Evolutionary conservation across 30 jellyfish, hydroid and myxozoan genomes (phyloP), one percentile per base, ranked within the genome.

Genomic region (Phacellophora camtschatica): DNA sequence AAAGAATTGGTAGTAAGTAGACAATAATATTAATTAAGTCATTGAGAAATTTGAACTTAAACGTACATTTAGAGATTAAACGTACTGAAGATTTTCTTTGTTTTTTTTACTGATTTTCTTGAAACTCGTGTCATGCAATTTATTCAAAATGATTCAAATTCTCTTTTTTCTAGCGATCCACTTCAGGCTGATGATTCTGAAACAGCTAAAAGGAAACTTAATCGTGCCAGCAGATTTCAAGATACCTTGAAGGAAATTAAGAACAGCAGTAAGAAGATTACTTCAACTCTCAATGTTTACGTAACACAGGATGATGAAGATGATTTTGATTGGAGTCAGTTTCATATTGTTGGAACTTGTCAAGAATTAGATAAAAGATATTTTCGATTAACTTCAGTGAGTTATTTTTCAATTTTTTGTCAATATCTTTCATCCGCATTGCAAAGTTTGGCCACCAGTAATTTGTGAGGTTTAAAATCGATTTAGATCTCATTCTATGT

Each of bases 371-470:
- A 71, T 16, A 93, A 93, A 49, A 56, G 84, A 43, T 93, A 93
- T 62, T 77, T 93, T 53, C 72, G 99, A 31, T 63, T 93, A 45
- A 93, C 99, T 27, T 85, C 99, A 16, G 99, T 93, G 59, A 57
- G 96, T 56, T n/a, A n/a, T n/a, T n/a, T n/a, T n/a, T n/a, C n/a
- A n/a, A n/a, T n/a, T n/a, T n/a, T n/a, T n/a, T n/a, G n/a, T n/a
- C n/a, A n/a, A n/a, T n/a, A n/a, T n/a, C n/a, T n/a, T n/a, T n/a
- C n/a, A n/a, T n/a, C n/a, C n/a, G n/a, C n/a, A n/a, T n/a, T n/a
- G n/a, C n/a, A n/a, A n/a, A n/a, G n/a, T n/a, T n/a, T n/a, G n/a
- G n/a, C n/a, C n/a, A n/a, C n/a, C n/a, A n/a, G n/a, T n/a, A n/a
- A n/a, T n/a, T n/a, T n/a, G n/a, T n/a, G n/a, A n/a, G n/a, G n/a